These are phyloP conservation scores for Drosophila mojavensis DNA, from an alignment of 1,140 invertebrate genomes.

Conservation along the genomic window DNA sequence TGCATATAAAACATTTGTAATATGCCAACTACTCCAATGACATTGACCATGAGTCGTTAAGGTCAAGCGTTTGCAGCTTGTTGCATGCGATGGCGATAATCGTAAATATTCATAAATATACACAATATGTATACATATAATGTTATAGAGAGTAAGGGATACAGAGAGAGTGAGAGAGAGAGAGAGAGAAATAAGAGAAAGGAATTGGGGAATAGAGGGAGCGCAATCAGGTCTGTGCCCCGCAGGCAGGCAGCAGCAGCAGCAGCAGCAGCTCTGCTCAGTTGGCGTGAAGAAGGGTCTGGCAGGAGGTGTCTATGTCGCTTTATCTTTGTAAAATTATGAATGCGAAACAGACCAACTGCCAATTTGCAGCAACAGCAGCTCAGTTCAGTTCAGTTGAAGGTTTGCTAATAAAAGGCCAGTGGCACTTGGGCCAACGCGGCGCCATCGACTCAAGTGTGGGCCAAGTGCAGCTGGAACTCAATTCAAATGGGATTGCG, in stretches of 20 bases:
- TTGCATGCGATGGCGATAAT: conserved; percentile 52
- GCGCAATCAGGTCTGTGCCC: conserved; percentile 40
- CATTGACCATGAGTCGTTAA: conserved; percentile 60
- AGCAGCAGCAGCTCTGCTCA: background rate
- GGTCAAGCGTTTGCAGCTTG: conserved; percentile 63
- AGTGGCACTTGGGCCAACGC: conserved; percentile 1
- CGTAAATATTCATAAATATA: conserved; percentile 1
- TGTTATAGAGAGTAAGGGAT: no score
- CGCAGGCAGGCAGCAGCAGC: background rate
- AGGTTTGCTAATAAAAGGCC: background rate
- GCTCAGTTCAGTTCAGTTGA: conserved; percentile 20
- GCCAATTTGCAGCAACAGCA: conserved; percentile 46
- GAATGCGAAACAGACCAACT: conserved; percentile 38
- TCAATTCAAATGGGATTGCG: conserved; percentile 10
- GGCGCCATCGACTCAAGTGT: background rate
- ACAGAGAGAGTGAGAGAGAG: background rate
- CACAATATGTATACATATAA: no score
- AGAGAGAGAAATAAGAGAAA: background rate
- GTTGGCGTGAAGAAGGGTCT: background rate
- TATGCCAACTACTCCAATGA: conserved; percentile 32
- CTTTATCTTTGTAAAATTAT: conserved; percentile 18
- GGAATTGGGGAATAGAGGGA: background rate
- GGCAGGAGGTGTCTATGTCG: background rate
- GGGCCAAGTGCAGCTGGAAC: conserved; percentile 9
- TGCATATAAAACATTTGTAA: background rate